Base-by-base conservation (phyloP, 30 jellyfish, hydroid and myxozoan genomes). In the Hydra vulgaris region DNA sequence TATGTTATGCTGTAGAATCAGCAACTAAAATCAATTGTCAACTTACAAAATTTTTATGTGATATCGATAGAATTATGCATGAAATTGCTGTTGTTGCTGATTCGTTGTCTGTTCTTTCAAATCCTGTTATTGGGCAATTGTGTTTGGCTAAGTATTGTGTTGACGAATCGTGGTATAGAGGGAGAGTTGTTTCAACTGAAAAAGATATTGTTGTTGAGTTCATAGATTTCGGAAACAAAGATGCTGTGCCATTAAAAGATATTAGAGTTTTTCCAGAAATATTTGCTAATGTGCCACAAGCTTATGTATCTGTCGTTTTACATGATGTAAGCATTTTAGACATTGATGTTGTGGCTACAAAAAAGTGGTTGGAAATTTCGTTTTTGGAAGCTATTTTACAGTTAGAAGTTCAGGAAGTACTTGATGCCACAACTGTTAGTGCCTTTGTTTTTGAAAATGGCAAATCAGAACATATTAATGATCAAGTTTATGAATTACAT, bases 141-240 rank as follows among this genome's bases (percentile, higher is more conserved):
- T 85, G 92, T 80, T 18, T 85, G 8, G 95, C 93, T 17, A 55
- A 55, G 19, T 80, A 17, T 53, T 15, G 76, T 25, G 95, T 54
- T 54, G 96, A 88, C 26, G 82, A 72, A 7, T 66, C 24, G 7
- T 88, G 96, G 96, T 88, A 83, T 72, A 81, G 96, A 27, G 96
- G 89, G 0, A 82, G 81, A 54, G 66, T 88, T 0, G 53, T n/a
- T 12, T 8, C 71, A 18, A 26, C 16, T n/a, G 89, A 25, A n/a
- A 82, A 77, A 17, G 17, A 23, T 1, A 77, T 80, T n/a, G 56
- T 70, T 17, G 97, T 89, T 25, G 76, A 23, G 17, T 89, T 81
- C 83, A 84, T 86, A 53, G 97, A 89, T 78, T 81, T 27, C 27
- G 97, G 95, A 0, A 82, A 85, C 61, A 27, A 55, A 17, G 95